phyloP scores from a whole-genome alignment of 1,140 invertebrate genomes.

The Ceratina japonica region DNA sequence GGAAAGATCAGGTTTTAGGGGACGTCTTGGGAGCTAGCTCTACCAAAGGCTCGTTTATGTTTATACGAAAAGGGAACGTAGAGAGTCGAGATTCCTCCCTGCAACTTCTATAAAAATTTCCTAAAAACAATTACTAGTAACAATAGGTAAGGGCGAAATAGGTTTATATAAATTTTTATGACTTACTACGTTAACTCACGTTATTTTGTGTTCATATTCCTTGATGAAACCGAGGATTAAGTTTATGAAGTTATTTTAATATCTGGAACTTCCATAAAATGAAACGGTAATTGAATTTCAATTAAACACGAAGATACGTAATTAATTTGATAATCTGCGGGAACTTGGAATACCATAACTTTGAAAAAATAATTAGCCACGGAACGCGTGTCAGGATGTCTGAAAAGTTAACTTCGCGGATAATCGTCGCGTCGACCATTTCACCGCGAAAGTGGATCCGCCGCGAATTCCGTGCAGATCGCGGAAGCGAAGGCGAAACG shows the following conservation, averaged over 20 bases:
- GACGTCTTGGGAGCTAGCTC: background rate
- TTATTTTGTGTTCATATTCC: too few species aligned
- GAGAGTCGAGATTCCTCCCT: background rate
- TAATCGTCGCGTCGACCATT: constrained; percentile 18
- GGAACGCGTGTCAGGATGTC: constrained; percentile 23
- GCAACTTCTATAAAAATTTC: background rate
- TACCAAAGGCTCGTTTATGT: background rate
- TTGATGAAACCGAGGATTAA: background rate
- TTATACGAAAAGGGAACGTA: background rate
- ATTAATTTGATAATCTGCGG: background rate
- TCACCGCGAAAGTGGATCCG: background rate
- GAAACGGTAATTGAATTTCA: background rate
- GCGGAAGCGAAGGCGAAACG: constrained; percentile 7
- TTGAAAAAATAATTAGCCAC: constrained; percentile 28
- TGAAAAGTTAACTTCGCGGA: constrained; percentile 21
- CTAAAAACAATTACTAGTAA: too few species aligned
- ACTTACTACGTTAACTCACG: too few species aligned
- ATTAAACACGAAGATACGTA: background rate
- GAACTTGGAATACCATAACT: background rate
- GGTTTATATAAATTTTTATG: too few species aligned
- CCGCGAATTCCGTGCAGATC: constrained; percentile 5
- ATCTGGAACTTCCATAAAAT: background rate
- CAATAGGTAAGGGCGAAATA: background rate
- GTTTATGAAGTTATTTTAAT: too few species aligned
- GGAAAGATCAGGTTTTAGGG: constrained; percentile 7